Evolutionary conservation across 2,888 invertebrate species (phyloP), one percentile per base, ranked within the genome.

Genomic region (Agapetus fuscipes): DNA sequence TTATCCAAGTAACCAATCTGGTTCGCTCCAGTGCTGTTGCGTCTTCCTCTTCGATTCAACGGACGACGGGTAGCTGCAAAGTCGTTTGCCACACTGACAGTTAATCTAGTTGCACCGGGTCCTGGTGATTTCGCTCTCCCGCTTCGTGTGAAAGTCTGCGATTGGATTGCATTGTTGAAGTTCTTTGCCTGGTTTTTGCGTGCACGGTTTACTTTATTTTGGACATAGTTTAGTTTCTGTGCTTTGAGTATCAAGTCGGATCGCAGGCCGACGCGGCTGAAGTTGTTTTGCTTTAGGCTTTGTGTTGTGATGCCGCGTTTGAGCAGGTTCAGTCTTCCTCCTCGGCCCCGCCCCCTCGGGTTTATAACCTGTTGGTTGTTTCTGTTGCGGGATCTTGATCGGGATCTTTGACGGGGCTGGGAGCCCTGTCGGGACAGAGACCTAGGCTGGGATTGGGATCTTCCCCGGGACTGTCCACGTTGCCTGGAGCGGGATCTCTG

Each of bases 41-140:
- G n/a, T 6, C 28, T 15, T 12, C 17, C 16, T 14, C 25, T 24
- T 2, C 31, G 15, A 16, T 27, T 35, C 9, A 33, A 10, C 5
- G 27, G 27, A 15, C 13, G 33, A 10, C 24, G 24, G 35, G n/a
- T 16, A 16, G 24, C 3, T 2, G 54, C 53, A 51, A 66, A 62
- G 47, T 70, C 64, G 53, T 70, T 70, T 2, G 64, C 60, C 1
- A 70, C 67, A 53, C 66, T 67, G 4, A 70, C 67, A 34, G 66
- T 43, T 7, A 43, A 27, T 3, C 43, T 31, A 2, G 38, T 43
- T n/a, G 34, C 38, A n/a, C n/a, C n/a, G 13, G 36, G 25, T 12
- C 20, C 20, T 9, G 32, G 32, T 2, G 11, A 10, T 13, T 15
- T 30, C 9, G 30, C 12, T 16, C 34, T 9, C 20, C 20, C 20